Percentiles rank a stretch among this genome's conserved stretches.
phyloP scores from a whole-genome alignment of 2,797 vertebrate species.

The Onychomys leucogaster region DNA sequence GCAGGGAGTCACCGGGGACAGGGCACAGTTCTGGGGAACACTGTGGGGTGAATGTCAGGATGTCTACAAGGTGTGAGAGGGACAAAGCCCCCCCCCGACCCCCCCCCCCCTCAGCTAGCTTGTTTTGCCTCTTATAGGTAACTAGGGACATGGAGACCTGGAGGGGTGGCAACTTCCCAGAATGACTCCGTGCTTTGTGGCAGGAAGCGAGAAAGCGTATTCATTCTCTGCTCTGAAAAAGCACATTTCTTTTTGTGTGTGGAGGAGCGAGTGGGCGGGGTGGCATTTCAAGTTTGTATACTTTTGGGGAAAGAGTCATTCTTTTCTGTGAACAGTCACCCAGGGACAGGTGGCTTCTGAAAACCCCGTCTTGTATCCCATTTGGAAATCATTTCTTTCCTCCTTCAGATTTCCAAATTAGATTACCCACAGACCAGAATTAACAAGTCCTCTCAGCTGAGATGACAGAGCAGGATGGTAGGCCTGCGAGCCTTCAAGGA shows the following conservation, averaged over 20 bases:
- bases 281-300: slow-evolving; percentile 61
- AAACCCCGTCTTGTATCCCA: slow-evolving; percentile 31
- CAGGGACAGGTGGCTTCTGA: slow-evolving; percentile 35
- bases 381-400: slow-evolving; percentile 53
- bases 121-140: not conserved
- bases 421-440: slow-evolving; percentile 10
- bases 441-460: not conserved
- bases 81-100: too few species aligned
- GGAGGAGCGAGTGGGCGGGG: not conserved
- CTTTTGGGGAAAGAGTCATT: slow-evolving; percentile 60
- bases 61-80: not conserved
- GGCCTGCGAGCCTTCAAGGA: not conserved
- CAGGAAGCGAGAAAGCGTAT: not conserved
- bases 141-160: not conserved
- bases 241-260: slow-evolving; percentile 37
- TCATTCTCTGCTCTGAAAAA: slow-evolving; percentile 58
- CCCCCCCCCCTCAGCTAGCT: not conserved
- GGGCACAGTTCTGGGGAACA: not conserved
- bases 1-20: not conserved
- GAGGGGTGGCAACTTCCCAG: not conserved
- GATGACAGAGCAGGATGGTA: not conserved
- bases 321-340: slow-evolving; percentile 26
- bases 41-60: not conserved
- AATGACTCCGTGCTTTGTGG: not conserved
- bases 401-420: slow-evolving; percentile 56